Conservation (phyloP, 2,113 vertebrate genomes). For the Pipra filicauda region DNA sequence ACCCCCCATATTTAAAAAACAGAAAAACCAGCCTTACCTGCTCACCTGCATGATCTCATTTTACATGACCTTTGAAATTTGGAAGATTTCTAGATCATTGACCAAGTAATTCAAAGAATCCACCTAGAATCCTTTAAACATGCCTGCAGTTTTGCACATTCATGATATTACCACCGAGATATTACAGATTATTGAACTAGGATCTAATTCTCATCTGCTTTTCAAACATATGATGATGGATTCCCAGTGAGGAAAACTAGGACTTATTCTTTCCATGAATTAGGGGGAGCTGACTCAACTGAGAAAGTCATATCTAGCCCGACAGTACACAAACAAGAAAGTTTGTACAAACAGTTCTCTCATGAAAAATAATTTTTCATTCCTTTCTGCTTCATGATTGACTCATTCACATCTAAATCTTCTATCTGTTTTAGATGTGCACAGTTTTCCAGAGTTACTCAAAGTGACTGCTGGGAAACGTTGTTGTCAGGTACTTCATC, state of each 20-base stretch:
- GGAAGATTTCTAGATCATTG: neutral
- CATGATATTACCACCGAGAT: neutral
- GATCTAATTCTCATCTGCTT: neutral
- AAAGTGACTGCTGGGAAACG: neutral
- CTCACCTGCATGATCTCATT: neutral
- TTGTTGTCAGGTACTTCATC: neutral
- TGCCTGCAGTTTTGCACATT: neutral
- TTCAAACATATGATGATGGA: neutral
- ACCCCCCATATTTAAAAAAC: neutral
- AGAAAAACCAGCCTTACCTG: slow-evolving; percentile 2
- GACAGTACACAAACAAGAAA: neutral
- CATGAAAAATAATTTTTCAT: neutral
- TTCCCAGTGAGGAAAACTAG: neutral
- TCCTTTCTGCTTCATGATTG: neutral
- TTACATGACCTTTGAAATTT: neutral
- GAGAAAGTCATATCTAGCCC: neutral
- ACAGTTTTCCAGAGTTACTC: neutral
- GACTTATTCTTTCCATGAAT: neutral
- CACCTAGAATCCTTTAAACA: neutral
- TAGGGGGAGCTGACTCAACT: neutral
- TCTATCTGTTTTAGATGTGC: neutral
- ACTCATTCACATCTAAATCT: neutral
- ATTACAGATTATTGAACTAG: neutral
- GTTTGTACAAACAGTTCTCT: neutral
- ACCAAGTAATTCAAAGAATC: neutral